Conservation (phyloP, 2,113 vertebrate genomes). For the Platysteira castanea region DNA sequence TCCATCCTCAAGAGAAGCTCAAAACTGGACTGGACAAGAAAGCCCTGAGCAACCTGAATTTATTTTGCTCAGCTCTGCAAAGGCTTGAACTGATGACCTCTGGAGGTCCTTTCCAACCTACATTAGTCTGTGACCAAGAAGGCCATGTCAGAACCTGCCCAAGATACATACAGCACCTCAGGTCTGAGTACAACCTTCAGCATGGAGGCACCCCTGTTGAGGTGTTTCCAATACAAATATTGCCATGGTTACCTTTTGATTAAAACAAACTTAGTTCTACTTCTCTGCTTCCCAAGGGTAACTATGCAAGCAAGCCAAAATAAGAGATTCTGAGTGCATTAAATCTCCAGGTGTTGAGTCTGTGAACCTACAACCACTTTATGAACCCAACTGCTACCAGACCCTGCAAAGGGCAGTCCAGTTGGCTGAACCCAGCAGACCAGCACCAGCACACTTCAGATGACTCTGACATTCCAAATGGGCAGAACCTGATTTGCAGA, state of each 20-base stretch:
- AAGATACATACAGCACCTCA: neutral
- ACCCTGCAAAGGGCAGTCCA: neutral
- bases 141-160: neutral
- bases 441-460: neutral
- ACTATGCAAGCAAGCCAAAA: neutral
- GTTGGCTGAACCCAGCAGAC: neutral
- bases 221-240: slow-evolving; percentile 36
- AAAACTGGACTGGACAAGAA: neutral
- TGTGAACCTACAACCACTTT: neutral
- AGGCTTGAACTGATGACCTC: neutral
- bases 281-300: neutral
- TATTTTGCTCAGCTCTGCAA: neutral
- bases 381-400: neutral
- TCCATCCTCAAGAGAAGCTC: neutral
- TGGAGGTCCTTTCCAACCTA: neutral
- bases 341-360: neutral
- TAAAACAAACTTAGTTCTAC: neutral
- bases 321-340: neutral
- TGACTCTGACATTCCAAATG: neutral
- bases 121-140: neutral
- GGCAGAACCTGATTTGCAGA: neutral
- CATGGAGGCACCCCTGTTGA: neutral
- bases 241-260: neutral
- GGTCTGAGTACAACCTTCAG: neutral
- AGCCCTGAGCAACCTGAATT: neutral